These are phyloP conservation scores for Drymonia ruficornis DNA, from an alignment of 2,888 invertebrate species.

Conservation along the genomic window DNA sequence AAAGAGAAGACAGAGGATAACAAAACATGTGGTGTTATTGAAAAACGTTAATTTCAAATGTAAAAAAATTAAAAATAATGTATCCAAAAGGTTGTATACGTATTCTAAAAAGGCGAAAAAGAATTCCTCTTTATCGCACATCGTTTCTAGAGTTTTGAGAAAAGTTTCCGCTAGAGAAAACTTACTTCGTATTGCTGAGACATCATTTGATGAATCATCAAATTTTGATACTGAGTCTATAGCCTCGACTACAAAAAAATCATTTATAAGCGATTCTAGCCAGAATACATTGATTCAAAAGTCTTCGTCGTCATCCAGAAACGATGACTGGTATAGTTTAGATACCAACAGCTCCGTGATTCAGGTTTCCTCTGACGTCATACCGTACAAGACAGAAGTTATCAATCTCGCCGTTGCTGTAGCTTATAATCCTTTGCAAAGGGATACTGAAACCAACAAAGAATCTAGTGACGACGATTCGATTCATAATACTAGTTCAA, in stretches of 20 bases:
- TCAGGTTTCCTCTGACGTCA: constrained; percentile 23
- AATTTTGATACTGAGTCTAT: constrained; percentile 30
- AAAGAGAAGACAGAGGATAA: constrained; percentile 36
- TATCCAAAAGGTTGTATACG: constrained; percentile 37
- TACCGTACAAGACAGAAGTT: constrained; percentile 49
- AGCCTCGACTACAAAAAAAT: constrained; percentile 39
- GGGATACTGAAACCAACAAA: background rate
- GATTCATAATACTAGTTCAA: constrained; percentile 11
- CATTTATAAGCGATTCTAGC: constrained; percentile 47
- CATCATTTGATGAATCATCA: constrained; percentile 16
- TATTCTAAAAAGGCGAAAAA: constrained; percentile 41
- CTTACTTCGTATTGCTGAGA: constrained; percentile 38
- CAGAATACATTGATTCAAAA: constrained; percentile 49
- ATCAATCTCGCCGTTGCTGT: constrained; percentile 60
- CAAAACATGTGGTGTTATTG: constrained; percentile 34
- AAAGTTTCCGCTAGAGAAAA: constrained; percentile 56
- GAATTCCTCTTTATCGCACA: constrained; percentile 38
- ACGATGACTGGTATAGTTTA: constrained; percentile 26
- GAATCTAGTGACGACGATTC: constrained; percentile 40
- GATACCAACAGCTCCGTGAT: constrained; percentile 31
- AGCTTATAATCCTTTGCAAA: constrained; percentile 33
- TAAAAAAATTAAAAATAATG: constrained; percentile 34
- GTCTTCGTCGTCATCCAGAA: constrained; percentile 34
- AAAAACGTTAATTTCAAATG: constrained; percentile 52
- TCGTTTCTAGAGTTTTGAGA: constrained; percentile 51